Conservation (phyloP, 1,140 invertebrate species). For the Drosophila guanche region DNA sequence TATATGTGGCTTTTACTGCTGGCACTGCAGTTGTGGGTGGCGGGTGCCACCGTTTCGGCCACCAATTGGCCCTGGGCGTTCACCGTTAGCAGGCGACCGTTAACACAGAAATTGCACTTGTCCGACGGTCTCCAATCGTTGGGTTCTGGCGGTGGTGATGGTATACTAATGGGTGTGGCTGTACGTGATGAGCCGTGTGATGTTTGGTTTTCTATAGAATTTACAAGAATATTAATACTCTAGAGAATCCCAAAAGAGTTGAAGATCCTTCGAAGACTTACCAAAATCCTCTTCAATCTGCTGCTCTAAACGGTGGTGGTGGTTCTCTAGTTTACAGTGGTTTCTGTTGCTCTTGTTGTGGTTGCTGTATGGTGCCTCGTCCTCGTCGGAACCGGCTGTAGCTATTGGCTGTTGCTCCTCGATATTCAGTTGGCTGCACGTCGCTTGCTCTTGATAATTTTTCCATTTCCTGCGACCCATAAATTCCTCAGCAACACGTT, state of each 20-base stretch:
- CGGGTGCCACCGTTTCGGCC: slow-evolving; percentile 66
- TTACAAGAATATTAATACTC: neutral
- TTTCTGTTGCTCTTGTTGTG: slow-evolving; percentile 42
- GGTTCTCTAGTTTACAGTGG: slow-evolving; percentile 57
- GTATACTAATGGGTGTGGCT: slow-evolving; percentile 45
- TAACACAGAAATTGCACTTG: slow-evolving; percentile 94
- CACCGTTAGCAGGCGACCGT: slow-evolving; percentile 87
- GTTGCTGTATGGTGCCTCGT: slow-evolving; percentile 48
- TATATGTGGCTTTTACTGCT: slow-evolving; percentile 41
- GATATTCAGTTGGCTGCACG: slow-evolving; percentile 78
- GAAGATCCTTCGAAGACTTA: slow-evolving; percentile 7
- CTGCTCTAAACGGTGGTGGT: slow-evolving; percentile 70
- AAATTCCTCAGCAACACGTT: slow-evolving; percentile 97
- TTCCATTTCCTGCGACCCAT: slow-evolving; percentile 97
- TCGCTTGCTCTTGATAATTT: slow-evolving; percentile 92
- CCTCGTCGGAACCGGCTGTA: slow-evolving; percentile 55
- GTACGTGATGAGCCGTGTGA: slow-evolving; percentile 73
- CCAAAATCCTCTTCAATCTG: slow-evolving; percentile 64
- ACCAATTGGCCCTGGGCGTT: slow-evolving; percentile 83
- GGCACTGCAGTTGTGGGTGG: slow-evolving; percentile 12
- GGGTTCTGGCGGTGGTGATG: slow-evolving; percentile 84
- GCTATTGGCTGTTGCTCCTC: slow-evolving; percentile 74
- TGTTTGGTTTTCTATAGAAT: slow-evolving; percentile 64
- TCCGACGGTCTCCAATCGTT: slow-evolving; percentile 93
- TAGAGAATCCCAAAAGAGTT: no score